These are phyloP conservation scores for Scopus umbretta DNA, from an alignment of 2,113 vertebrate species.

Conservation along the genomic window DNA sequence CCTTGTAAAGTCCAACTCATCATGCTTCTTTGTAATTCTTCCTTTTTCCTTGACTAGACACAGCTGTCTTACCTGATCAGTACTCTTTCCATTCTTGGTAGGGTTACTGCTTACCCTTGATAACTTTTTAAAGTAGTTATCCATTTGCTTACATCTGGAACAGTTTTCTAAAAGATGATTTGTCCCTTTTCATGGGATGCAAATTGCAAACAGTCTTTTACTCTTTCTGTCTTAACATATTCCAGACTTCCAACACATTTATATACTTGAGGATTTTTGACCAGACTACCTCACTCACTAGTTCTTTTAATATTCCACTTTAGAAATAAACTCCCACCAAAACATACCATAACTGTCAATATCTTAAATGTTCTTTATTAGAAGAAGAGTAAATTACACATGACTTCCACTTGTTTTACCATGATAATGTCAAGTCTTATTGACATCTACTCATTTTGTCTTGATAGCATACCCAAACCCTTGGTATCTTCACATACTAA, in stretches of 20 bases:
- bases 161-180: background rate
- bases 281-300: background rate
- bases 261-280: background rate
- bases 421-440: background rate
- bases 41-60: background rate
- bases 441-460: background rate
- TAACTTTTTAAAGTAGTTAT: background rate
- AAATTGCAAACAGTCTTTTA: background rate
- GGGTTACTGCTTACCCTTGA: background rate
- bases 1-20: background rate
- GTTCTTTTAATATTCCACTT: background rate
- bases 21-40: background rate
- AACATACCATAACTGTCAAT: background rate
- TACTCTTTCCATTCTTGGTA: background rate
- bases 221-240: background rate
- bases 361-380: background rate
- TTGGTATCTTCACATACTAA: background rate
- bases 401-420: background rate
- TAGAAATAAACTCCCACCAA: background rate
- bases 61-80: background rate
- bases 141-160: background rate
- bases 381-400: background rate
- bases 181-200: background rate
- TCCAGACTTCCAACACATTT: background rate
- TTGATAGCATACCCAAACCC: background rate